Evolutionary conservation across 2,888 invertebrate species (phyloP), one percentile per base, ranked within the genome.

Genomic region (Lithophane ornitopus): DNA sequence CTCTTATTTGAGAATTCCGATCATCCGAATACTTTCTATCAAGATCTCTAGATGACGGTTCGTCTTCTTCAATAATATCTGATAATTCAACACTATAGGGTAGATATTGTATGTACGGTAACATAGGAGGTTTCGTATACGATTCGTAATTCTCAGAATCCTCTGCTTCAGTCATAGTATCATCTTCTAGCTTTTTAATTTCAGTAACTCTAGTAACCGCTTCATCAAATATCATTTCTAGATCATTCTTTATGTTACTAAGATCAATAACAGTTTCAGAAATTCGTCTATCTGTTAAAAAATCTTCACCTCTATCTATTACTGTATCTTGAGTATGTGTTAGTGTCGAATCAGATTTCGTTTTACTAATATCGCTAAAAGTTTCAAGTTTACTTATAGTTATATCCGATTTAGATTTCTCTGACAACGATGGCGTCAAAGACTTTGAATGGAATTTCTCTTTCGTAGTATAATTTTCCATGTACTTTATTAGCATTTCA

Each of bases 301-400:
- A 81, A 22, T 87, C 76, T 44, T 93, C 94, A 11, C 88, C 88
- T 87, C 90, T 91, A n/a, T 96, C 95, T 82, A 96, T 94, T 0
- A 96, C 95, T 0, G 96, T 96, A 22, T 96, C 96, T 89, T 94
- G 95, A 1, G 96, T 96, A 28, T 95, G 95, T 0, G 96, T 96
- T 34, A 96, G 81, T 0, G 96, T 96, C 0, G 96, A 95, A 84
- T 96, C 96, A 0, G 96, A 96, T 92, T 96, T 96, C 0, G 96
- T 96, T 84, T 95, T 96, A 76, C 95, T 96, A 26, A 96, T 93
- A 79, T 96, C 96, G 76, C 95, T 96, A 46, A 93, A 94, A 0
- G 95, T 96, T 84, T 95, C 96, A 46, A 96, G 84, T 86, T 93
- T 95, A 74, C 94, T 95, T n/a, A 96, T 94, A 12, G 96, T 96